A percentile compares a stretch with the other conserved stretches of the same genome.
phyloP scores from a whole-genome alignment of 2,797 vertebrate genomes.

The Poecilia velifera region DNA sequence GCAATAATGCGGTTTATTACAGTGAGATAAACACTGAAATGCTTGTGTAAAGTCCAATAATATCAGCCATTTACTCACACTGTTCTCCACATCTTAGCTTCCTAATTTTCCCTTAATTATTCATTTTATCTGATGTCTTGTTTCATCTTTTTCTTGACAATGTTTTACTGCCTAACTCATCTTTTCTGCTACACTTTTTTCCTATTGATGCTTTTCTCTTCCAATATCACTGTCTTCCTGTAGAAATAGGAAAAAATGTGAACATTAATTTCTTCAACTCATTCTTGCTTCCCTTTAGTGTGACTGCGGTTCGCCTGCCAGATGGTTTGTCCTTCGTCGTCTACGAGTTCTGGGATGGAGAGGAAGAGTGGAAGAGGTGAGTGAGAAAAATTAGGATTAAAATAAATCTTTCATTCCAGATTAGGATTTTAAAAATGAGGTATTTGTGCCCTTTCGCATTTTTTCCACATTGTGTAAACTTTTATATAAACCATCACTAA shows the following conservation, averaged over 20 bases:
- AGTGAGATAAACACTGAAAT: constrained; percentile 16
- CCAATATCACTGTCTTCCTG: constrained; percentile 16
- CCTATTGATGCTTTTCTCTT: background rate
- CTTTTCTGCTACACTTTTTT: background rate
- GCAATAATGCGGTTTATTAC: constrained; percentile 11
- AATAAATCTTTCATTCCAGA: background rate
- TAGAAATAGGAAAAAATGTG: background rate
- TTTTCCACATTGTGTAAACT: background rate
- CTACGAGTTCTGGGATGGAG: constrained; percentile 97
- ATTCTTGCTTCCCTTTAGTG: constrained; percentile 71
- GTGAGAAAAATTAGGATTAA: constrained; percentile 13
- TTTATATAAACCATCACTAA: background rate
- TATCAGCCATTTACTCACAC: background rate
- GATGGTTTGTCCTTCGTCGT: constrained; percentile 93
- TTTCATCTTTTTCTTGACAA: background rate
- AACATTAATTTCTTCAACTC: background rate
- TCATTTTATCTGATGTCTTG: background rate
- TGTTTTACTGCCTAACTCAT: background rate
- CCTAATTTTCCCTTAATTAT: background rate
- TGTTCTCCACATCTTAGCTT: constrained; percentile 3
- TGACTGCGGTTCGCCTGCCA: constrained; percentile 89
- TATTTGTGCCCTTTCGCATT: background rate
- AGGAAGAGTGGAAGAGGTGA: constrained; percentile 96
- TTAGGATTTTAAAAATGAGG: background rate
- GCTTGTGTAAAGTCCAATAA: constrained; percentile 12